Evolutionary conservation across 2,888 invertebrate species (phyloP), one percentile per base, ranked within the genome.

Genomic region (Coremacera marginata): DNA sequence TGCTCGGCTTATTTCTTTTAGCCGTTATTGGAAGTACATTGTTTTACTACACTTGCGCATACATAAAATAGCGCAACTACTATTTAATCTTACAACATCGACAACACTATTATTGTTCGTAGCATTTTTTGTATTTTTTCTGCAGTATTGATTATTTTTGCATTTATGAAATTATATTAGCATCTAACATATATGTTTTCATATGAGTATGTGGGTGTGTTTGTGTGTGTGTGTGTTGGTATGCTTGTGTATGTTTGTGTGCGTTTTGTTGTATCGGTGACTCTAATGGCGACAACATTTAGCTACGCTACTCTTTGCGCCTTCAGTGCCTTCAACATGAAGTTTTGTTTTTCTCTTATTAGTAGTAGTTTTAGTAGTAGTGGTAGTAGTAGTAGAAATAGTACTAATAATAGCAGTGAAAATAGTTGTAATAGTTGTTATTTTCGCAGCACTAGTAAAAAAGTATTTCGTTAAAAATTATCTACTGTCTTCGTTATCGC

Each of bases 401-500:
- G 34, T 31, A 31, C n/a, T 27, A 34, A 9, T 74, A 25, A 34
- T 52, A 34, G 68, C 49, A 31, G 68, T 70, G 19, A 52, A n/a
- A 62, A 31, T 31, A 31, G 44, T 71, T 22, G 51, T 70, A n/a
- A 16, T 34, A 51, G 34, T 49, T 49, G 70, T 27, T 8, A 68
- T 60, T 44, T 22, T 19, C 37, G 76, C 44, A 22, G 75, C 22
- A 22, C 49, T 51, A 60, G 34, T 62, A 19, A 57, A 52, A 5
- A 31, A 25, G 37, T 16, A 14, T 52, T 65, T 55, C 57, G 78
- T 70, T 63, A 60, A 71, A 76, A 75, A 82, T 82, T 84, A 88
- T 82, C 89, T 88, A 83, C 89, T 88, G 82, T 89, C 88, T 81
- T 88, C 88, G 78, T 88, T 88, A 82, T 88, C 89, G 77, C 89